Evolutionary conservation across 1,140 invertebrate species (phyloP).

Genomic region (Drosophila fuyamai): DNA sequence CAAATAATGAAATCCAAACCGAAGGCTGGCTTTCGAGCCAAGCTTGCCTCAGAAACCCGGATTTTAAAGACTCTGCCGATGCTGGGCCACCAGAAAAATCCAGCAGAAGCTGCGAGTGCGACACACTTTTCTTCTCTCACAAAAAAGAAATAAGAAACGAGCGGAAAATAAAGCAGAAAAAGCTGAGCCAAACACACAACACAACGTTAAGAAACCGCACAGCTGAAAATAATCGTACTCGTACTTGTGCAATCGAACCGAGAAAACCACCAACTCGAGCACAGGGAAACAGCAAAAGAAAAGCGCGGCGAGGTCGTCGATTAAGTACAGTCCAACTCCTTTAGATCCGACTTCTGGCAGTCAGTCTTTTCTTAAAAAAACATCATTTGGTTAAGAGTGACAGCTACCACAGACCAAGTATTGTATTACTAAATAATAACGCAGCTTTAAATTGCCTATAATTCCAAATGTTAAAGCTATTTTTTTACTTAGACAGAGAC

Average conservation of each 20-base stretch:
- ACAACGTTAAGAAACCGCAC: conserved; percentile 34
- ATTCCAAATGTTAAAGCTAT: too few relatives aligned
- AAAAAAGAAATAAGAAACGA: conserved; percentile 17
- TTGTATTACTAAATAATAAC: too few relatives aligned
- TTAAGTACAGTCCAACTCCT: neutral
- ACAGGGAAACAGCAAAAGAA: conserved; percentile 59
- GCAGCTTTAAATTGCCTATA: too few relatives aligned
- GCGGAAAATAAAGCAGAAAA: conserved; percentile 43
- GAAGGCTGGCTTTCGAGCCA: conserved; percentile 50
- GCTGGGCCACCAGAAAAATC: conserved; percentile 82
- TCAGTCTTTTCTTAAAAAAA: neutral
- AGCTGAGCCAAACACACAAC: conserved; percentile 30
- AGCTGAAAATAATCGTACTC: conserved; percentile 44
- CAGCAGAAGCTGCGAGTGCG: conserved; percentile 52
- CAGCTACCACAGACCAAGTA: too few relatives aligned
- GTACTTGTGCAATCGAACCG: conserved; percentile 36
- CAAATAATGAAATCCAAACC: conserved; percentile 61
- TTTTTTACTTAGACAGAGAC: too few relatives aligned
- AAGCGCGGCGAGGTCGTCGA: conserved; percentile 13
- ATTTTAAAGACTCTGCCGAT: conserved; percentile 82
- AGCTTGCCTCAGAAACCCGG: conserved; percentile 78
- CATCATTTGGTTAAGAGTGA: too few relatives aligned
- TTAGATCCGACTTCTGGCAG: neutral
- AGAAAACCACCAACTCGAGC: conserved; percentile 40
- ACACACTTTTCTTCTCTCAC: conserved; percentile 58